Evolutionary conservation across 2,888 invertebrate species (phyloP).

Genomic region (Dynastes tityus): DNA sequence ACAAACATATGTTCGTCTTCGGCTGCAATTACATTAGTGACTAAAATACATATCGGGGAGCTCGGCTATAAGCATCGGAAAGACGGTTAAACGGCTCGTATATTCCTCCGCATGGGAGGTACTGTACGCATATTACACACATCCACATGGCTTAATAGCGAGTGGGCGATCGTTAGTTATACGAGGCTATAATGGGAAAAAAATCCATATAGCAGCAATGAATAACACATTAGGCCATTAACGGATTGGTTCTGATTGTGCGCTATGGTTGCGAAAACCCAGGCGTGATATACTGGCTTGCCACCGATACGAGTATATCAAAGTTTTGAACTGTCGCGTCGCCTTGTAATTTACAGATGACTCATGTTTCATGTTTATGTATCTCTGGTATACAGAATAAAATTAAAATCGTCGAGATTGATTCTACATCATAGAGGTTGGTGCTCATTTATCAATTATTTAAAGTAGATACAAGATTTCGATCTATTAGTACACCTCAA

Average conservation of each 20-base stretch:
- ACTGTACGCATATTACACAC: background rate
- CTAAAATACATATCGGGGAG: conserved; percentile 38
- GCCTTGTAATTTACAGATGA: conserved; percentile 21
- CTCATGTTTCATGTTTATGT: background rate
- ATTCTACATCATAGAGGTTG: background rate
- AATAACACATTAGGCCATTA: conserved; percentile 36
- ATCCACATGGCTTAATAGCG: background rate
- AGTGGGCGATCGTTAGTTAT: conserved; percentile 34
- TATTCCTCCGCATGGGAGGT: conserved; percentile 10
- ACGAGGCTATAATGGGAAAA: background rate
- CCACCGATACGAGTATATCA: background rate
- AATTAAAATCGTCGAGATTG: background rate
- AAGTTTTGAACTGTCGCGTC: background rate
- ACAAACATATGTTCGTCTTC: conserved; percentile 39
- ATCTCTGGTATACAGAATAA: background rate
- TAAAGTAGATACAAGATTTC: too few species aligned
- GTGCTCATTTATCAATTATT: background rate
- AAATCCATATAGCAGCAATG: conserved; percentile 18
- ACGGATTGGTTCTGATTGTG: conserved; percentile 5
- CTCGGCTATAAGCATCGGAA: conserved; percentile 17
- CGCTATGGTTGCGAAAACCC: background rate
- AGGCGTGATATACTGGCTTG: background rate
- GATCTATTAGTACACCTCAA: too few species aligned
- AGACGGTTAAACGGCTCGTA: conserved; percentile 22
- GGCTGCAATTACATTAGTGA: conserved; percentile 50